A percentile compares a stretch with the other conserved stretches of the same genome.
Conservation (phyloP, 1,140 invertebrate species). For the Drosophila sp. region DNA sequence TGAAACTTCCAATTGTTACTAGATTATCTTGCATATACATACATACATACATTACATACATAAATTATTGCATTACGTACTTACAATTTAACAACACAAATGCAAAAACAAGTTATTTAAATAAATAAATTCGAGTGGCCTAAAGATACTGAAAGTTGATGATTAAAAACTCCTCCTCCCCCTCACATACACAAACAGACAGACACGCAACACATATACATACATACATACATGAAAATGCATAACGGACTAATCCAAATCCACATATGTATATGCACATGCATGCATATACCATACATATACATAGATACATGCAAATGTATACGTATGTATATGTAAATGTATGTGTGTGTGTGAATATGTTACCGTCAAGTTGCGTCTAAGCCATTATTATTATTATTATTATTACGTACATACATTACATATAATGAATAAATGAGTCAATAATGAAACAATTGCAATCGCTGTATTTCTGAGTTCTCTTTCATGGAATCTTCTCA, state of each 20-base stretch:
- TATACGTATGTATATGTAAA: background rate
- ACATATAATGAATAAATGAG: conserved; percentile 50
- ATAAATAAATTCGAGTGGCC: conserved; percentile 36
- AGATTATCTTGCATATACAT: conserved; percentile 10
- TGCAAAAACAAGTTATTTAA: conserved; percentile 6
- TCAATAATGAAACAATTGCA: conserved; percentile 28
- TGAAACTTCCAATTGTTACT: conserved; percentile 1
- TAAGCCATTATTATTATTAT: conserved; percentile 48
- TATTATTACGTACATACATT: conserved; percentile 35
- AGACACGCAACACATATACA: conserved; percentile 16
- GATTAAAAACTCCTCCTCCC: conserved; percentile 7
- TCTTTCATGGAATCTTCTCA: no score
- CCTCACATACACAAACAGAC: conserved; percentile 19
- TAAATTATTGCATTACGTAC: conserved; percentile 32
- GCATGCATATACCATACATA: background rate
- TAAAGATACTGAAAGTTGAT: conserved; percentile 34
- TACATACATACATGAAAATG: background rate
- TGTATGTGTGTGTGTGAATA: conserved; percentile 11
- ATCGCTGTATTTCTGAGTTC: background rate
- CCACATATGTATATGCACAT: background rate
- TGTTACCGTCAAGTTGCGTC: conserved; percentile 25
- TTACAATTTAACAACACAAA: conserved; percentile 25
- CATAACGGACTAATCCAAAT: conserved; percentile 13
- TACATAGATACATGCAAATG: conserved; percentile 1
- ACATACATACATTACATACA: conserved; percentile 25